Evolutionary conservation across 2,888 invertebrate genomes (phyloP).

Genomic region (Gymnocheta viridis): DNA sequence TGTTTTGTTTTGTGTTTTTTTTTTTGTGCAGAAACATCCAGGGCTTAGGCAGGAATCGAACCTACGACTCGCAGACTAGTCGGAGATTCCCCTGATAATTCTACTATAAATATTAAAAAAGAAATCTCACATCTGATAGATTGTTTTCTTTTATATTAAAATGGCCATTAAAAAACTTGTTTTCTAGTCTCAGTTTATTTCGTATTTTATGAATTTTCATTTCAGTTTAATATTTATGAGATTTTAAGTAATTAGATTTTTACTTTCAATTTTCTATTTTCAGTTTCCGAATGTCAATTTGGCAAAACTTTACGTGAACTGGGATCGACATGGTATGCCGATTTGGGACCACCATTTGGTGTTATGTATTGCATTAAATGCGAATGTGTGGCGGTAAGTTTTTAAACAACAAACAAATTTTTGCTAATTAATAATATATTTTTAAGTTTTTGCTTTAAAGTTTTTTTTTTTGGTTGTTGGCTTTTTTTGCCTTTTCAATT

Average conservation of each 20-base stretch:
- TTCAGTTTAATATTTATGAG: neutral
- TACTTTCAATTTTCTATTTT: constrained; percentile 71
- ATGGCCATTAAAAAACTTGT: no score
- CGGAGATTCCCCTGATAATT: no score
- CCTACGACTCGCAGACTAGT: no score
- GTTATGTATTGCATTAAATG: constrained; percentile 97
- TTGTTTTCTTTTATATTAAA: no score
- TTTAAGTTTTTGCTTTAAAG: neutral
- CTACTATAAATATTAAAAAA: no score
- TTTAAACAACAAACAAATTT: constrained; percentile 26
- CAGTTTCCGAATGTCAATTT: constrained; percentile 94
- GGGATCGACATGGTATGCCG: constrained; percentile 95
- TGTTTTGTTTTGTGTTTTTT: no score
- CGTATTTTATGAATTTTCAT: neutral
- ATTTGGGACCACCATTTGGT: constrained; percentile 95
- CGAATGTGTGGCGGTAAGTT: constrained; percentile 96
- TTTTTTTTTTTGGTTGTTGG: neutral
- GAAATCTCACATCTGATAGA: no score
- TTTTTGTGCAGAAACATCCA: no score
- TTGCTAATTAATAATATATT: constrained; percentile 19
- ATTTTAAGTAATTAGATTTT: neutral
- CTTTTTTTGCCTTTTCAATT: neutral
- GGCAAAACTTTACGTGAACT: constrained; percentile 93
- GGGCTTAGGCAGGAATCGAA: no score
- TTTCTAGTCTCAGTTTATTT: no score